phyloP scores from a whole-genome alignment of 2,797 vertebrate genomes.

The Rhinogobio ventralis region DNA sequence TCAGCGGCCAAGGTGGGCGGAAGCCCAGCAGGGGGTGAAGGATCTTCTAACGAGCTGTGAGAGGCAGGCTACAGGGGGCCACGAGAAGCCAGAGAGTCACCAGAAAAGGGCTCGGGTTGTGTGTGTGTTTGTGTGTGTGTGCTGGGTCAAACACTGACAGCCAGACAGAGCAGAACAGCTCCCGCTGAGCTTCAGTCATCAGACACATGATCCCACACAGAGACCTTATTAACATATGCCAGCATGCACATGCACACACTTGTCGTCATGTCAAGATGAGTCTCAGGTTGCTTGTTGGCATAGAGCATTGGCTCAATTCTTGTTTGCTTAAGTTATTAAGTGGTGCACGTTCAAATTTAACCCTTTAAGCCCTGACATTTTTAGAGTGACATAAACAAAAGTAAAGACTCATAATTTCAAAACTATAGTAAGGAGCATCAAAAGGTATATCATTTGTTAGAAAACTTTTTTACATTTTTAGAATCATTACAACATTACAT shows the following conservation, averaged over 20 bases:
- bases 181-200: conserved; percentile 29
- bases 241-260: conserved; percentile 28
- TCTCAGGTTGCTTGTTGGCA: conserved; percentile 17
- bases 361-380: too few species aligned
- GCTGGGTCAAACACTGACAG: conserved; percentile 14
- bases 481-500: too few species aligned
- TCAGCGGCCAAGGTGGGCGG: conserved; percentile 32
- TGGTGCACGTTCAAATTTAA: background rate
- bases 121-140: conserved; percentile 18
- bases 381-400: too few species aligned
- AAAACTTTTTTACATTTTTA: too few species aligned
- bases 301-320: background rate
- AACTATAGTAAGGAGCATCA: too few species aligned
- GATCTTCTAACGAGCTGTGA: conserved; percentile 34
- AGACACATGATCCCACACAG: conserved; percentile 9
- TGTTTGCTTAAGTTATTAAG: conserved; percentile 31
- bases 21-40: conserved; percentile 17
- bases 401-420: too few species aligned
- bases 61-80: conserved; percentile 21
- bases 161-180: conserved; percentile 29
- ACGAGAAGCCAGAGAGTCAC: background rate
- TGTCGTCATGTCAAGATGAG: conserved; percentile 26
- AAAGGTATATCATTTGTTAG: too few species aligned
- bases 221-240: conserved; percentile 40
- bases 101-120: background rate